A percentile compares a stretch with the other conserved stretches of the same genome.
Conservation (phyloP, 2,888 invertebrate species). For the Monopis laevigella region DNA sequence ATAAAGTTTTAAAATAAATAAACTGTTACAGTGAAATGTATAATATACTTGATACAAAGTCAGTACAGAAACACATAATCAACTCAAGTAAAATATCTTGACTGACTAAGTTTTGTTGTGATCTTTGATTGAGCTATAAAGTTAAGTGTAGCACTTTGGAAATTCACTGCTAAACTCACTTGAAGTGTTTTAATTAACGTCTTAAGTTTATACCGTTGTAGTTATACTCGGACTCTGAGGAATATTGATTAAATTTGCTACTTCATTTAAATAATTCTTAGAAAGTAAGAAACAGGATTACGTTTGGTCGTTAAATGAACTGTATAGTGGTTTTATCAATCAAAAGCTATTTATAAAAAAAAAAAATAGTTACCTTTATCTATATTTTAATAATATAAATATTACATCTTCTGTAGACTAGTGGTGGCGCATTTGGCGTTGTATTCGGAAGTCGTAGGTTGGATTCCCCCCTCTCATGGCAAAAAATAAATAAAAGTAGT, state of each 20-base stretch:
- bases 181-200: constrained; percentile 64
- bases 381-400: too few relatives aligned
- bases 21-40: background rate
- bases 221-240: constrained; percentile 5
- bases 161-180: constrained; percentile 61
- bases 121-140: constrained; percentile 61
- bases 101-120: constrained; percentile 39
- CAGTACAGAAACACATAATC: too few relatives aligned
- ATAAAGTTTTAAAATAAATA: constrained; percentile 4
- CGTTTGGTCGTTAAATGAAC: too few relatives aligned
- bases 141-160: constrained; percentile 59
- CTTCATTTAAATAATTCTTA: constrained; percentile 9
- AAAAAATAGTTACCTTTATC: too few relatives aligned
- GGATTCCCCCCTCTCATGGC: too few relatives aligned
- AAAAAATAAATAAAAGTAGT: too few relatives aligned
- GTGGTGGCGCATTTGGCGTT: too few relatives aligned
- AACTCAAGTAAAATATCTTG: constrained; percentile 1
- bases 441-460: too few relatives aligned
- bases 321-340: too few relatives aligned
- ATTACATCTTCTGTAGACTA: too few relatives aligned
- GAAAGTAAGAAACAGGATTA: too few relatives aligned
- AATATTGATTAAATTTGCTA: constrained; percentile 11
- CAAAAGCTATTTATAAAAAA: too few relatives aligned
- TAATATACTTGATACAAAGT: background rate
- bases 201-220: constrained; percentile 42